Percentiles rank a stretch among this genome's conserved stretches.
Conservation (phyloP, 2,113 vertebrate genomes). For the Bos indicus region DNA sequence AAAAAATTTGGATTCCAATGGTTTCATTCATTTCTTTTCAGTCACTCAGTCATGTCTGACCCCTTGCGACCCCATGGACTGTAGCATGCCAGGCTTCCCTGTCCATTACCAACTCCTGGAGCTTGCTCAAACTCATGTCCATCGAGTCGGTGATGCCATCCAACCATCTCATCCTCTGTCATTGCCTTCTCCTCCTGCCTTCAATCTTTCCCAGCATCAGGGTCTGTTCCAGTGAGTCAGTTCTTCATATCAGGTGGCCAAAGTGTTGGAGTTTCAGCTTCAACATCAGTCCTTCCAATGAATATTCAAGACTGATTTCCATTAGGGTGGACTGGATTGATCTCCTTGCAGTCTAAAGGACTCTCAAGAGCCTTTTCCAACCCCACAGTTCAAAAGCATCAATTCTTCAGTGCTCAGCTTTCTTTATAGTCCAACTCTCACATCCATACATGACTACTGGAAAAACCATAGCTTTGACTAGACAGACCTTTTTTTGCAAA, state of each 20-base stretch:
- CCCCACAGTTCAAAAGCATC: not conserved
- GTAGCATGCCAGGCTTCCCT: not conserved
- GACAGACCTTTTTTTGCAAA: not conserved
- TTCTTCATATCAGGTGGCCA: not conserved
- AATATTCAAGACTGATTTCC: not conserved
- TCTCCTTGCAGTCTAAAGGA: not conserved
- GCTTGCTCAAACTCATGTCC: not conserved
- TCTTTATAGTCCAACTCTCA: not conserved
- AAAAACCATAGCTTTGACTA: not conserved
- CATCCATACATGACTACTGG: not conserved
- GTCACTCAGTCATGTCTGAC: not conserved
- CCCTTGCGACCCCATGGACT: not conserved
- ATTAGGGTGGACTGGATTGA: not conserved
- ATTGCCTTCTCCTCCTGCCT: not conserved
- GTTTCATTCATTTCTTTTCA: not conserved
- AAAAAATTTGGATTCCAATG: not conserved
- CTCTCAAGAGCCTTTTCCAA: not conserved
- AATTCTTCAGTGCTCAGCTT: not conserved
- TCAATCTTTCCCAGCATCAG: not conserved
- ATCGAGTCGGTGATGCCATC: fast-evolving
- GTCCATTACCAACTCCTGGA: not conserved
- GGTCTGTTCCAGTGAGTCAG: not conserved
- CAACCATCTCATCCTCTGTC: not conserved
- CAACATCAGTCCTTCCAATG: not conserved
- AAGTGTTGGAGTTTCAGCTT: not conserved